A percentile compares a stretch with the other conserved stretches of the same genome.
Conservation (phyloP, 2,113 vertebrate genomes). For the Stegastes partitus region DNA sequence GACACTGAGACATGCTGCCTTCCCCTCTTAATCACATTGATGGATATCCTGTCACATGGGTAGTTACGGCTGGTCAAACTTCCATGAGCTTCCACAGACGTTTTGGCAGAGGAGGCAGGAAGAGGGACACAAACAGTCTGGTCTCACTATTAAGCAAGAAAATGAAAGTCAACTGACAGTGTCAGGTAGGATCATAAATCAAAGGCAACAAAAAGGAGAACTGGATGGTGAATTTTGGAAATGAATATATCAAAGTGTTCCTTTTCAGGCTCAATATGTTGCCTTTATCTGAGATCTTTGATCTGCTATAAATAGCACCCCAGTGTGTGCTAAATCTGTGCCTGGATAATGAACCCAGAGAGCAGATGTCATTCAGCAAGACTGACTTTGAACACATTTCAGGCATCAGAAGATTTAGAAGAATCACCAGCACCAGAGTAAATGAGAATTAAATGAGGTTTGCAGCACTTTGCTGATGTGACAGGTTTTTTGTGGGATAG, state of each 20-base stretch:
- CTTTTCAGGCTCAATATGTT: not conserved
- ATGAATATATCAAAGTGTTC: not conserved
- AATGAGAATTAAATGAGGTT: conserved; percentile 25
- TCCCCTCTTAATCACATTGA: conserved; percentile 64
- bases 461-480: conserved; percentile 51
- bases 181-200: not conserved
- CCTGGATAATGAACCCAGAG: conserved; percentile 1
- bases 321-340: conserved; percentile 17
- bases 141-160: conserved; percentile 1
- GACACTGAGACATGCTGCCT: conserved; percentile 43
- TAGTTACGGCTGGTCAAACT: conserved; percentile 29
- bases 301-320: conserved; percentile 35
- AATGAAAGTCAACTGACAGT: not conserved
- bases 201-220: not conserved
- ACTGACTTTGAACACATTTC: not conserved
- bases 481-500: conserved; percentile 33
- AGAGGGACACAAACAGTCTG: conserved; percentile 6
- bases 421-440: not conserved
- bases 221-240: not conserved
- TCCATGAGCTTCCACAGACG: conserved; percentile 41
- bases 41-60: conserved; percentile 79
- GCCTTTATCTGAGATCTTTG: not conserved
- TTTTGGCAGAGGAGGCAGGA: conserved; percentile 33
- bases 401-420: not conserved
- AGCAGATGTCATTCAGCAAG: conserved; percentile 6